A percentile compares a stretch with the other conserved stretches of the same genome.
phyloP scores from a whole-genome alignment of 92 coral and sea anemone species.

The Zoanthus sansibaricus region DNA sequence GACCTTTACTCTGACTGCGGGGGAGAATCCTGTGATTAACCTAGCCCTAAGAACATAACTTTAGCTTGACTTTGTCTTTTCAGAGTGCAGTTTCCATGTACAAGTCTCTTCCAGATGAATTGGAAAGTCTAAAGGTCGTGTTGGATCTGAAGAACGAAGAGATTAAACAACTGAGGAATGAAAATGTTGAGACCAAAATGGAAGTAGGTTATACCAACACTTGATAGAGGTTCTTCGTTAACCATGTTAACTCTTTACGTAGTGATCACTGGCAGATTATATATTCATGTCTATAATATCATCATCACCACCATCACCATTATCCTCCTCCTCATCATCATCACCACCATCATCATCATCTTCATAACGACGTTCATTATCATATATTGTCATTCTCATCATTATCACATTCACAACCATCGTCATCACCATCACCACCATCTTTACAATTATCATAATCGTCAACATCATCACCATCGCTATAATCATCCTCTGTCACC shows the following conservation, averaged over 20 bases:
- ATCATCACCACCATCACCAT: neutral
- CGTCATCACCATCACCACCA: neutral
- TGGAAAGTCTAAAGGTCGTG: constrained; percentile 93
- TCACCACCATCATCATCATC: neutral
- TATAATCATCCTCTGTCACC: neutral
- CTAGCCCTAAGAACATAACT: too few relatives aligned
- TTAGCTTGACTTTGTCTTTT: too few relatives aligned
- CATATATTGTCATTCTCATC: neutral
- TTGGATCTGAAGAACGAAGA: constrained; percentile 93
- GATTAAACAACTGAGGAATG: constrained; percentile 79
- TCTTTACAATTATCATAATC: neutral
- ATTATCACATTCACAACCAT: neutral
- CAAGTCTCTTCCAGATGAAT: constrained; percentile 90
- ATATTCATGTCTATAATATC: neutral
- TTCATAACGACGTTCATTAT: neutral
- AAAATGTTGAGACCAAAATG: constrained; percentile 73
- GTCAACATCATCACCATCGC: neutral
- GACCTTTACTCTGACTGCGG: too few relatives aligned
- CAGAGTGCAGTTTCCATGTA: constrained; percentile 92
- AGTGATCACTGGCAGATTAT: too few relatives aligned
- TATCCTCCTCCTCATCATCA: neutral
- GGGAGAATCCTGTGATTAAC: too few relatives aligned
- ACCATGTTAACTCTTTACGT: too few relatives aligned
- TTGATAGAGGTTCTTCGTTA: too few relatives aligned
- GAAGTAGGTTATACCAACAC: constrained; percentile 67